Conservation (phyloP, 2,888 invertebrate species). For the Ommatoiulus sabulosus region DNA sequence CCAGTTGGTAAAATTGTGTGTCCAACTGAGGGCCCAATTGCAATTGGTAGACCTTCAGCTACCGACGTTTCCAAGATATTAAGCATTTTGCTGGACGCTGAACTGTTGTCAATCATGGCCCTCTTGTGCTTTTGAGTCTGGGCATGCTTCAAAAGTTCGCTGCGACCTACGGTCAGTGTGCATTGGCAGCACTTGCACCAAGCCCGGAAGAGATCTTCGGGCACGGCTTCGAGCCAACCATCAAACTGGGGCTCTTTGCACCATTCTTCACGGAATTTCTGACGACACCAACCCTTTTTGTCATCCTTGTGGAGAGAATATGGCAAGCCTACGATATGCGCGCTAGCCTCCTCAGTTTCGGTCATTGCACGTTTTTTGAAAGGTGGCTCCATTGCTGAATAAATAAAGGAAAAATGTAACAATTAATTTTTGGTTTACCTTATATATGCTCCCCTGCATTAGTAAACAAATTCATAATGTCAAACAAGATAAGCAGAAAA, state of each 20-base stretch:
- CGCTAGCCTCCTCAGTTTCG: background rate
- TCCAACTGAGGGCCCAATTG: background rate
- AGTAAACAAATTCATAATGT: too few species aligned
- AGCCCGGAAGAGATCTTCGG: constrained; percentile 58
- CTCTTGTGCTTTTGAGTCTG: constrained; percentile 58
- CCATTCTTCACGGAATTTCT: constrained; percentile 59
- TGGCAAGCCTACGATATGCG: background rate
- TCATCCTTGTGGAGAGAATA: constrained; percentile 12
- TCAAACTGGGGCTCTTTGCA: constrained; percentile 56
- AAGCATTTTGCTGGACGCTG: background rate
- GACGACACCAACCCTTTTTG: constrained; percentile 58
- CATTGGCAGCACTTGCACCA: constrained; percentile 59
- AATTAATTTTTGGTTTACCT: too few species aligned
- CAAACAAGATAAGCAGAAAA: too few species aligned
- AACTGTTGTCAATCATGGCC: constrained; percentile 47
- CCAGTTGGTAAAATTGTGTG: constrained; percentile 44
- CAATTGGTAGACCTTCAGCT: background rate
- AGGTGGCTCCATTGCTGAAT: constrained; percentile 50
- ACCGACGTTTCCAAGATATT: constrained; percentile 32
- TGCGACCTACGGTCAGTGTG: constrained; percentile 57
- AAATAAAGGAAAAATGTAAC: background rate
- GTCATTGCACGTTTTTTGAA: constrained; percentile 45
- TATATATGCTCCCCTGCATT: too few species aligned
- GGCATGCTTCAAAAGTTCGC: constrained; percentile 58
- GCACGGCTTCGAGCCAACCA: constrained; percentile 57